phyloP scores from a whole-genome alignment of 2,113 vertebrate genomes.

The Hymenochirus boettgeri region DNA sequence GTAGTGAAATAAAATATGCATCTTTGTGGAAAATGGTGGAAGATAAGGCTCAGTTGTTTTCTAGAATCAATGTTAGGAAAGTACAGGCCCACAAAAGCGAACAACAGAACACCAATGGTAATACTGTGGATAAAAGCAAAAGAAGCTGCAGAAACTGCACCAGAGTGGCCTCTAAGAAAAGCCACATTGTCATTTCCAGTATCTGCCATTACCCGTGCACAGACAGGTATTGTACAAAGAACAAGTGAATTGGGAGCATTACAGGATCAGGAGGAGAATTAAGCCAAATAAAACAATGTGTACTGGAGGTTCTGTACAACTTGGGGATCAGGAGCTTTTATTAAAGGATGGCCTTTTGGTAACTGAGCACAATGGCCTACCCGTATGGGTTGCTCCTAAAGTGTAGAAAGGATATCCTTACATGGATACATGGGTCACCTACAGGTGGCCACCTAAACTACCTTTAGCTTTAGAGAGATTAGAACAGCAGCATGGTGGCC shows the following conservation, averaged over 20 bases:
- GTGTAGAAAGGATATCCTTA: not conserved
- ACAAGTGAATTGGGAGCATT: not conserved
- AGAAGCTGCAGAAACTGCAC: not conserved
- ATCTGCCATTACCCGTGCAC: not conserved
- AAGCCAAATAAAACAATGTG: not conserved
- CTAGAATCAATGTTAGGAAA: not conserved
- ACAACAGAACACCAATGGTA: not conserved
- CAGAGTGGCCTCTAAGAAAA: not conserved
- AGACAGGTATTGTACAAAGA: not conserved
- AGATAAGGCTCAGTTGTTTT: not conserved
- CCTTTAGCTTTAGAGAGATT: conserved; percentile 6
- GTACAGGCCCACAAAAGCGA: not conserved
- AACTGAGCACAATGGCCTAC: not conserved
- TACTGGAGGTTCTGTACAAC: not conserved
- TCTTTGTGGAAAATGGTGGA: not conserved
- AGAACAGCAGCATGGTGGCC: not conserved
- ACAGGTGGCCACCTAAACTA: not conserved
- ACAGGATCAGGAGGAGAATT: not conserved
- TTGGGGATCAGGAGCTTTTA: not conserved
- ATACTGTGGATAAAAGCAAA: not conserved
- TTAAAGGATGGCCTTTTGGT: not conserved
- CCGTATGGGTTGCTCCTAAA: not conserved
- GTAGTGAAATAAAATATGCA: not conserved
- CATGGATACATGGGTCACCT: conserved; percentile 4
- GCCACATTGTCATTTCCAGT: not conserved